Conservation (phyloP, 2,888 invertebrate genomes). For the Phrixothrix hirtus region DNA sequence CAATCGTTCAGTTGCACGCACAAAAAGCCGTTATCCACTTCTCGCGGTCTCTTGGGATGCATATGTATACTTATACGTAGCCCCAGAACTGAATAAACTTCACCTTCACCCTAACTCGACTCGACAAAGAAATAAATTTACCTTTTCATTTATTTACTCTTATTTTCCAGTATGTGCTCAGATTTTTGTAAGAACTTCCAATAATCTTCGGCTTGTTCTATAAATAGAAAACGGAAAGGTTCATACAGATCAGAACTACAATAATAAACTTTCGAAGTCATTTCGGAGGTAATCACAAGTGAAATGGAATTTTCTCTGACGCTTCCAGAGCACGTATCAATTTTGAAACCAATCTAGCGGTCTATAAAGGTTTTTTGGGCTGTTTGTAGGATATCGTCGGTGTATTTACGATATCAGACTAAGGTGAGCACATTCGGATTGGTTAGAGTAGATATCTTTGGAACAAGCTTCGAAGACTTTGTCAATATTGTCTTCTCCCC, state of each 20-base stretch:
- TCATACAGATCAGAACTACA: constrained; percentile 5
- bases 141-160: constrained; percentile 3
- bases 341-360: constrained; percentile 26
- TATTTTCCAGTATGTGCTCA: not conserved
- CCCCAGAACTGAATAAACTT: constrained; percentile 19
- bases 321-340: constrained; percentile 24
- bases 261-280: constrained; percentile 28
- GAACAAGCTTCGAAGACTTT: not conserved
- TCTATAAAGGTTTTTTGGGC: constrained; percentile 24
- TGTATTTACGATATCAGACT: constrained; percentile 23
- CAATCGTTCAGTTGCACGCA: constrained; percentile 35
- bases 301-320: constrained; percentile 31
- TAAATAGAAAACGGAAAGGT: not conserved
- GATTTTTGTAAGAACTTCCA: not conserved
- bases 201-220: not conserved
- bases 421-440: not conserved
- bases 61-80: constrained; percentile 25
- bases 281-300: constrained; percentile 28
- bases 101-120: constrained; percentile 15
- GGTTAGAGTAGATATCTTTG: not conserved
- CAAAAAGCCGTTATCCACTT: constrained; percentile 35
- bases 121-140: constrained; percentile 13
- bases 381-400: constrained; percentile 18
- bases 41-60: constrained; percentile 28
- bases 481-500: not conserved